Conservation (phyloP, 2,113 vertebrate genomes). For the Psammodynastes pulverulentus region DNA sequence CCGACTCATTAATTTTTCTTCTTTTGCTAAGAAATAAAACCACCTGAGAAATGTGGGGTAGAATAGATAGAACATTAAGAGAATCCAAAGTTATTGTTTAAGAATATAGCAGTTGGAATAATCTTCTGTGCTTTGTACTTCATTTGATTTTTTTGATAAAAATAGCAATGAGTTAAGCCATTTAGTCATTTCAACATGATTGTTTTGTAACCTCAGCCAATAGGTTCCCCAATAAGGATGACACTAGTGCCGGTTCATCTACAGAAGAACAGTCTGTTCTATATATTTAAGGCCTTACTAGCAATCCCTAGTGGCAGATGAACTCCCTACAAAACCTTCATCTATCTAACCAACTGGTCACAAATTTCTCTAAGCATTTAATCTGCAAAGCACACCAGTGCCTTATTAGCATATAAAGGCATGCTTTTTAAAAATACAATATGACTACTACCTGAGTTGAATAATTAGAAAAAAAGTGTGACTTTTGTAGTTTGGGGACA, state of each 20-base stretch:
- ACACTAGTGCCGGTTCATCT: neutral
- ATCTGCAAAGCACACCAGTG: neutral
- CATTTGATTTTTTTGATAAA: neutral
- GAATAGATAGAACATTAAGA: neutral
- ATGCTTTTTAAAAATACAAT: neutral
- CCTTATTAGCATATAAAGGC: neutral
- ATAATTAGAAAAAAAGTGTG: neutral
- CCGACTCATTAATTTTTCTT: neutral
- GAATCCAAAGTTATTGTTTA: neutral
- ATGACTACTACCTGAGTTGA: neutral
- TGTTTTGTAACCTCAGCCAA: neutral
- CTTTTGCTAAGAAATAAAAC: neutral
- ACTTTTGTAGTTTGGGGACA: neutral
- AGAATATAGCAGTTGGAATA: neutral
- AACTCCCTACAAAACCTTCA: neutral
- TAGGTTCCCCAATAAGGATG: neutral
- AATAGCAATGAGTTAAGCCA: neutral
- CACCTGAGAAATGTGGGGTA: neutral
- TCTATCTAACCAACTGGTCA: neutral
- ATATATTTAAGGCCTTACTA: neutral
- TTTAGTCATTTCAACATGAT: neutral
- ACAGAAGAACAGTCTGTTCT: neutral
- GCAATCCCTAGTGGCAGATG: neutral
- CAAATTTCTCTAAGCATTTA: neutral
- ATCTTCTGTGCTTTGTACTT: neutral